Percentiles rank a stretch among this genome's conserved stretches.
Evolutionary conservation across 2,113 vertebrate genomes (phyloP).

Genomic region (Tapirus terrestris): DNA sequence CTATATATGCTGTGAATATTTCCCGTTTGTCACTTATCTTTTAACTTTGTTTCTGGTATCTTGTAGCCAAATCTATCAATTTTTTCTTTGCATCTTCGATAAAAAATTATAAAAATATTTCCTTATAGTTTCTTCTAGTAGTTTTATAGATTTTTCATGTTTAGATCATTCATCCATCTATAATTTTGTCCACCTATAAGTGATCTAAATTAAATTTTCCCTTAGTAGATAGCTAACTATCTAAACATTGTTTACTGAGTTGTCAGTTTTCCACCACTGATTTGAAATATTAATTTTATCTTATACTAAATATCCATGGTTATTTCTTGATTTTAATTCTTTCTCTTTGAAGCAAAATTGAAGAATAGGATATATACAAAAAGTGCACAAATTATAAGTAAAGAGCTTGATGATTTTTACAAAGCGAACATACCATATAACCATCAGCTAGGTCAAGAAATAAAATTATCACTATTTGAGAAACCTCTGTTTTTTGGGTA

Average conservation of each 20-base stretch:
- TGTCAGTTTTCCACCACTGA: not conserved
- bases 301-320: not conserved
- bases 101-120: conserved; percentile 34
- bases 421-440: not conserved
- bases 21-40: not conserved
- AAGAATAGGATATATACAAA: not conserved
- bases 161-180: not conserved
- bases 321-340: conserved; percentile 12
- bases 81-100: not conserved
- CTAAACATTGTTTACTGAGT: not conserved
- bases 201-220: conserved; percentile 13
- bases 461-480: conserved; percentile 4
- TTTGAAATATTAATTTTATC: conserved; percentile 14
- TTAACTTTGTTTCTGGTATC: not conserved
- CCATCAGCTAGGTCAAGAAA: not conserved
- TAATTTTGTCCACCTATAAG: not conserved
- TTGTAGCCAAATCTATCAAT: not conserved
- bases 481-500: not conserved
- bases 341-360: not conserved
- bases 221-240: not conserved
- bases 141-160: not conserved
- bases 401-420: not conserved
- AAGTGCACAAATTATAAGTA: not conserved
- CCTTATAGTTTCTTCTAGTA: not conserved
- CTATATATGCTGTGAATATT: not conserved